A percentile compares a stretch with the other conserved stretches of the same genome.
These are phyloP conservation scores for Corythoichthys haematopterus DNA, from an alignment of 2,113 vertebrate genomes.

Conservation along the genomic window DNA sequence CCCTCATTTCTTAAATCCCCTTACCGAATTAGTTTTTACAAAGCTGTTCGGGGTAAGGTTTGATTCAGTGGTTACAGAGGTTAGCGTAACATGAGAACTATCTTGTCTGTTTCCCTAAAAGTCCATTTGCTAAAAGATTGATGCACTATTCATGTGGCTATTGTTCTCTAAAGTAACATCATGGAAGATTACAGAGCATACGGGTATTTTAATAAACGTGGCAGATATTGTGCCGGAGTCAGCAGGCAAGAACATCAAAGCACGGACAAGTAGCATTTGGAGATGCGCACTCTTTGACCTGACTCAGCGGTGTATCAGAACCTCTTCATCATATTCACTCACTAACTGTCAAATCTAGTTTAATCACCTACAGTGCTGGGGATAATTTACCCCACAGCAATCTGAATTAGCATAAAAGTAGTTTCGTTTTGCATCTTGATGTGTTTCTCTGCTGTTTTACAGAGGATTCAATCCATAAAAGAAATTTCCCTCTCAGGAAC, in stretches of 20 bases:
- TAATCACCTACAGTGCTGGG: slow-evolving; percentile 45
- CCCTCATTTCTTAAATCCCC: slow-evolving; percentile 60
- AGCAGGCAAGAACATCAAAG: slow-evolving; percentile 3
- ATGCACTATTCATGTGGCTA: slow-evolving; percentile 28
- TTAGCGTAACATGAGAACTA: slow-evolving; percentile 48
- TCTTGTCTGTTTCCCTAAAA: slow-evolving; percentile 13
- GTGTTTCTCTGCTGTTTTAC: slow-evolving; percentile 29
- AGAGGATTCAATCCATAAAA: slow-evolving; percentile 16
- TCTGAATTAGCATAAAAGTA: slow-evolving; percentile 54
- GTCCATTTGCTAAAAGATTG: slow-evolving; percentile 20
- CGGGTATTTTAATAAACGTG: not conserved
- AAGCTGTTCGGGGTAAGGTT: slow-evolving; percentile 52
- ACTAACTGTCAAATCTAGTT: slow-evolving; percentile 29
- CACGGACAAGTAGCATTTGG: slow-evolving; percentile 14
- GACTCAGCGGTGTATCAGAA: slow-evolving; percentile 19
- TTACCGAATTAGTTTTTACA: slow-evolving; percentile 63
- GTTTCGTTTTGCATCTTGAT: slow-evolving; percentile 48
- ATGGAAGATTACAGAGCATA: not conserved
- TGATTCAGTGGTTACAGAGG: slow-evolving; percentile 43
- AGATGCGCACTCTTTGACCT: slow-evolving; percentile 24
- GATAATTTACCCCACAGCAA: slow-evolving; percentile 47
- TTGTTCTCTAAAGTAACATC: slow-evolving; percentile 28
- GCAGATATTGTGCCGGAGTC: not conserved
- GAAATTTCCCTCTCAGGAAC: slow-evolving; percentile 32
- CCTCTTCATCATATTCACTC: slow-evolving; percentile 28